Percentiles rank a stretch among this genome's conserved stretches.
Conservation (phyloP, 2,888 invertebrate genomes). For the Amitus sp. region DNA sequence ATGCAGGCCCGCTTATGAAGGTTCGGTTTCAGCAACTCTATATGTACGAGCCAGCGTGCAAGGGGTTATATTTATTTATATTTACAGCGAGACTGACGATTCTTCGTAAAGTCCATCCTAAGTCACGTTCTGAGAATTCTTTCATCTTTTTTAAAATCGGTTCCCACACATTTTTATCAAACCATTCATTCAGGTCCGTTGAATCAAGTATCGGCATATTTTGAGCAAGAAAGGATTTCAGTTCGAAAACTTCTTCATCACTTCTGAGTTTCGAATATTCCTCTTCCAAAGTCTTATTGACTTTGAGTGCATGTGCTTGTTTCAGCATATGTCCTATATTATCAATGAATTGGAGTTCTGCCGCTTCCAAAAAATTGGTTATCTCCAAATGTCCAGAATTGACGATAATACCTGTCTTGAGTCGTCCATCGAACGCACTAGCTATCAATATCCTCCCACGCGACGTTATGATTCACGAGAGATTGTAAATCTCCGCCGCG, state of each 20-base stretch:
- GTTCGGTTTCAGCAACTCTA: slow-evolving; percentile 31
- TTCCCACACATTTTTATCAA: slow-evolving; percentile 8
- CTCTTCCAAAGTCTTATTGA: background rate
- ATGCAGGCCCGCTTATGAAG: slow-evolving; percentile 17
- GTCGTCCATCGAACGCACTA: background rate
- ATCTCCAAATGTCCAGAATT: background rate
- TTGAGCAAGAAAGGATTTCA: background rate
- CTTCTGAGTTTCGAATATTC: background rate
- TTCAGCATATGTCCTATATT: too few relatives aligned
- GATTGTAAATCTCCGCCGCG: too few relatives aligned
- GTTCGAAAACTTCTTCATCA: background rate
- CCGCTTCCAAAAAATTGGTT: background rate
- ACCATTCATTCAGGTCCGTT: slow-evolving; percentile 20
- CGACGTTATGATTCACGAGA: too few relatives aligned
- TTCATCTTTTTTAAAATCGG: slow-evolving; percentile 27
- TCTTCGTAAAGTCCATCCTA: slow-evolving; percentile 42
- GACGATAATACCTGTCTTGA: background rate
- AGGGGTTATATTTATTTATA: slow-evolving; percentile 39
- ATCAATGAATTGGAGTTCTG: background rate
- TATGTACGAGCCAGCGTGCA: slow-evolving; percentile 34
- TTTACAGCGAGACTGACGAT: slow-evolving; percentile 35
- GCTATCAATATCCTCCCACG: background rate
- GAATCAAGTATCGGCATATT: background rate
- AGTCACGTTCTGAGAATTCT: slow-evolving; percentile 47
- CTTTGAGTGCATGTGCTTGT: background rate